These are phyloP conservation scores for Spea multiplicata DNA, from an alignment of 2,113 vertebrate species.

Conservation along the genomic window DNA sequence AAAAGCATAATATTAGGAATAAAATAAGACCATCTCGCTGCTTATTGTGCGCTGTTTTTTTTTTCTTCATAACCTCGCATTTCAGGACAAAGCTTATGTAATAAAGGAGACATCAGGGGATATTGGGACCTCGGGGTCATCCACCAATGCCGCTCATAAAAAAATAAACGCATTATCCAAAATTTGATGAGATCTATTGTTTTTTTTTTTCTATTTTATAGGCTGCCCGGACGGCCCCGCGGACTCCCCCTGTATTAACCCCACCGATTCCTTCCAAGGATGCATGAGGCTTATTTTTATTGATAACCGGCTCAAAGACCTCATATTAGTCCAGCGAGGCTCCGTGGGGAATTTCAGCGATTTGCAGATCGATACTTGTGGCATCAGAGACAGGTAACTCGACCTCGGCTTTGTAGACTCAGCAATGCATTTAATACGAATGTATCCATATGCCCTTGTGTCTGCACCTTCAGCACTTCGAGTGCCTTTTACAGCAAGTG, in stretches of 20 bases:
- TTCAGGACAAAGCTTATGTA: slow-evolving; percentile 48
- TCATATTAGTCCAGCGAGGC: slow-evolving; percentile 87
- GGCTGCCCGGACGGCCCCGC: slow-evolving; percentile 78
- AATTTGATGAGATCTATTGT: slow-evolving; percentile 46
- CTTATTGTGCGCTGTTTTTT: background rate
- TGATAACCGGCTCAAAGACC: slow-evolving; percentile 88
- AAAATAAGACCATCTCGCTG: background rate
- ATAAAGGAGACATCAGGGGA: slow-evolving; percentile 53
- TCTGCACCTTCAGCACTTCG: background rate
- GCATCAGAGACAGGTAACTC: slow-evolving; percentile 95
- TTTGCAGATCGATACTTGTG: slow-evolving; percentile 91
- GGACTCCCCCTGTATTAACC: slow-evolving; percentile 75
- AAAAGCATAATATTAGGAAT: background rate
- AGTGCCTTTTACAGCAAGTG: too few species aligned
- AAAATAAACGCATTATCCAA: slow-evolving; percentile 56
- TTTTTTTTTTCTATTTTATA: slow-evolving; percentile 63
- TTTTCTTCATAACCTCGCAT: slow-evolving; percentile 31
- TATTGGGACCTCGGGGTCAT: slow-evolving; percentile 56
- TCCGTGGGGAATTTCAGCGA: slow-evolving; percentile 87
- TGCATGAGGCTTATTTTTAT: slow-evolving; percentile 92
- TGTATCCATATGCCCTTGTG: background rate
- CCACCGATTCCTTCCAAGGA: slow-evolving; percentile 85
- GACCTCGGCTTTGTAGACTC: slow-evolving; percentile 50
- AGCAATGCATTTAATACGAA: background rate
- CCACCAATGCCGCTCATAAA: slow-evolving; percentile 53